phyloP scores from a whole-genome alignment of 2,888 invertebrate genomes.

The Aromia moschata region DNA sequence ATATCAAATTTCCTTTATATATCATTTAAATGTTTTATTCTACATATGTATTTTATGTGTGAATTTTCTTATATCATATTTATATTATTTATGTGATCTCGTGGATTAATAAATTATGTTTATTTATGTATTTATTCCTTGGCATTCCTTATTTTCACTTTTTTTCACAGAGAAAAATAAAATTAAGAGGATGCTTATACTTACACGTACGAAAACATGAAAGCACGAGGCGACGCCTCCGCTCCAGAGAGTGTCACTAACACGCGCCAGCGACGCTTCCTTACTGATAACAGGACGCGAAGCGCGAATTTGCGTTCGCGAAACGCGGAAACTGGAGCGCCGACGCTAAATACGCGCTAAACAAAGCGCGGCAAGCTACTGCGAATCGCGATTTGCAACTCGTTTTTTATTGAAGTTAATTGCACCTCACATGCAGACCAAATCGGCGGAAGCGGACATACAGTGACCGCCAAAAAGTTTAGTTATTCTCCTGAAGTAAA shows the following conservation, averaged over 20 bases:
- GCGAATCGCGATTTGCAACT: conserved; percentile 5
- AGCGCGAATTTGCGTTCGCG: conserved; percentile 20
- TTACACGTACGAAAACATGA: conserved; percentile 31
- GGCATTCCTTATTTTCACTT: background rate
- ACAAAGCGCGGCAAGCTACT: conserved; percentile 1
- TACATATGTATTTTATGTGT: too few relatives aligned
- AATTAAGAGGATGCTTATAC: conserved; percentile 8
- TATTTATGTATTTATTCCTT: too few relatives aligned
- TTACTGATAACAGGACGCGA: conserved; percentile 26
- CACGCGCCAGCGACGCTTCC: conserved; percentile 26
- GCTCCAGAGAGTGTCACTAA: conserved; percentile 7
- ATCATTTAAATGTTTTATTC: too few relatives aligned
- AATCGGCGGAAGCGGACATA: too few relatives aligned
- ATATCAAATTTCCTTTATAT: too few relatives aligned
- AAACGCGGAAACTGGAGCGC: conserved; percentile 17
- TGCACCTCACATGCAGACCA: conserved; percentile 1
- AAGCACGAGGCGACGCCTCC: conserved; percentile 20
- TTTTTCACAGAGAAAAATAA: too few relatives aligned
- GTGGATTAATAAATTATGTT: too few relatives aligned
- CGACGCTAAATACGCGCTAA: conserved; percentile 20
- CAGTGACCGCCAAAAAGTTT: too few relatives aligned
- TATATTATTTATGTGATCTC: too few relatives aligned
- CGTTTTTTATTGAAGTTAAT: conserved; percentile 22
- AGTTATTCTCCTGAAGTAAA: too few relatives aligned
- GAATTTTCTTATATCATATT: too few relatives aligned